A percentile compares a stretch with the other conserved stretches of the same genome.
phyloP scores from a whole-genome alignment of 2,113 vertebrate species.

The Reinhardtius hippoglossoides region DNA sequence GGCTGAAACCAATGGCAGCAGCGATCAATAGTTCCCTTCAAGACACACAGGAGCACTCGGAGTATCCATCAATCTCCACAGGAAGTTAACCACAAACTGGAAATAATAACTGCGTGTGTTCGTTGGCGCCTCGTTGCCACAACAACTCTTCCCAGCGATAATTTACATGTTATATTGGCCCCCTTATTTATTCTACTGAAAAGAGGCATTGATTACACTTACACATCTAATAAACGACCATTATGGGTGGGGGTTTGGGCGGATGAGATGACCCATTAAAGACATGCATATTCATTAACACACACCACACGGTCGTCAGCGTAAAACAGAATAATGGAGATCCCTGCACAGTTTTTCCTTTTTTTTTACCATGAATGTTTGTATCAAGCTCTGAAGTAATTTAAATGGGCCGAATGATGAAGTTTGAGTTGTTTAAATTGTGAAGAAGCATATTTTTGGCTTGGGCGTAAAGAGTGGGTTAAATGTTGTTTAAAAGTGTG shows the following conservation, averaged over 20 bases:
- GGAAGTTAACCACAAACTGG: constrained; percentile 69
- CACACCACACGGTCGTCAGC: not conserved
- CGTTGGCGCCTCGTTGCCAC: constrained; percentile 43
- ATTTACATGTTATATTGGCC: not conserved
- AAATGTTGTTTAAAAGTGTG: not conserved
- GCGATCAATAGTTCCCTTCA: constrained; percentile 81
- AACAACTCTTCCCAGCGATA: constrained; percentile 25
- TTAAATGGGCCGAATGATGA: not conserved
- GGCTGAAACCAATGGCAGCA: constrained; percentile 78
- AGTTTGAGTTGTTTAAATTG: not conserved
- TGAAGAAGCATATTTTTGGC: not conserved
- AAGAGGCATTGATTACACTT: not conserved
- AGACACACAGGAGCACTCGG: constrained; percentile 79
- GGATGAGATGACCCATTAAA: not conserved
- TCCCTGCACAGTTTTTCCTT: not conserved
- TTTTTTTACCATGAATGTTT: no score
- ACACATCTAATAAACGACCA: not conserved
- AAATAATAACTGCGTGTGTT: constrained; percentile 66
- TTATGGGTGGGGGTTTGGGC: not conserved
- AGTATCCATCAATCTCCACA: constrained; percentile 80
- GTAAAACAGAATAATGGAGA: not conserved
- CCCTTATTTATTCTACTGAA: constrained; percentile 5
- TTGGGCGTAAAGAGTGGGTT: not conserved
- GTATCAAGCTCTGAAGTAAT: no score
- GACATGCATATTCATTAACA: not conserved